Base-by-base conservation (phyloP, 2,888 invertebrate species). In the Ischnus inquisitorius region DNA sequence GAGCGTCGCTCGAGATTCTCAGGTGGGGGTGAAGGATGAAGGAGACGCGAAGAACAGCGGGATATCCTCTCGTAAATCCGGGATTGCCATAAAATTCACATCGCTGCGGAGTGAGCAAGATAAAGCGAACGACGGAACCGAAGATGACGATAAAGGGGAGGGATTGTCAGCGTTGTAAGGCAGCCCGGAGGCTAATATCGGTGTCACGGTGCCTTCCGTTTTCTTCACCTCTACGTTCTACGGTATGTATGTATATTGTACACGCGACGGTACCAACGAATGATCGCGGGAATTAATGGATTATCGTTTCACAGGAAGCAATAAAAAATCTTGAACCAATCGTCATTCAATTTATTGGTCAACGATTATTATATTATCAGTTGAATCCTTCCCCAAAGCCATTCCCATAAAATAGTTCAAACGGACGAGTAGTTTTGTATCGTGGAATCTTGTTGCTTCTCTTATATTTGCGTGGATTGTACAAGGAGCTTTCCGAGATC, bases 31-130 rank as follows among this genome's bases (percentile, higher is more conserved):
- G 51, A 64, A 77, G 72, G 78, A 77, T 71, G 25, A 48, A 60
- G 46, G 28, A 69, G 39, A 46, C 57, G 64, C 68, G 85, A 51
- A 28, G 51, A 25, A 60, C 34, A 75, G 67, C 80, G 72, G 79
- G 28, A 72, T 75, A 80, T 80, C 74, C 74, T 80, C 80, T 80
- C 80, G 80, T 80, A 75, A 80, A 80, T 80, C 80, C 74, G 74
- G 80, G 68, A 80, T 80, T 68, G 80, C 62, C 68, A 74, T 80
- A 74, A 80, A 80, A 74, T 74, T 80, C 80, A 48, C 80, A 80
- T 80, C 68, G 74, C 60, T n/a, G 41, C 34, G 41, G 41, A 72
- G 72, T 72, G 57, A 80, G 79, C 64, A 48, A 65, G 79, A 81
- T 83, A 54, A 74, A 34, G 34, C 67, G 60, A 28, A 25, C 12